These are phyloP conservation scores for Plecturocebus donacophilus DNA, from an alignment of 2,113 vertebrate species.

Conservation along the genomic window DNA sequence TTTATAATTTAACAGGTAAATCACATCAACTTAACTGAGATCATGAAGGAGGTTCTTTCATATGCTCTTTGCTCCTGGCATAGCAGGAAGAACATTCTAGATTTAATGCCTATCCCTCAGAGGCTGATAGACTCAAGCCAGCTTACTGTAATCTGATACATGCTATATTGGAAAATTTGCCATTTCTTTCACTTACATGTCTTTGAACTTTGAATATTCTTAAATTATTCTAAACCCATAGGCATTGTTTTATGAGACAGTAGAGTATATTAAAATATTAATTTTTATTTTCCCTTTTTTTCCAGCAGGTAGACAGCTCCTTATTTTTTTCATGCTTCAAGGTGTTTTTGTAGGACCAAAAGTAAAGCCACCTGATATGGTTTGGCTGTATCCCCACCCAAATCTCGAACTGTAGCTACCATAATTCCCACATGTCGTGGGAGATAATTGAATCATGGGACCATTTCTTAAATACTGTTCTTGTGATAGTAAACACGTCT, in stretches of 20 bases:
- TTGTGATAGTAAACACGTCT: no score
- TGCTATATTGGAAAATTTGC: background rate
- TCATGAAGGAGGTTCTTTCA: background rate
- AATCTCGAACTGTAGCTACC: no score
- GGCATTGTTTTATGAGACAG: background rate
- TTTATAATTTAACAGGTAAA: background rate
- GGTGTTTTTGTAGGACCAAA: background rate
- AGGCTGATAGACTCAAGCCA: background rate
- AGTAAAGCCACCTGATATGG: background rate
- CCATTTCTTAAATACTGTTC: no score
- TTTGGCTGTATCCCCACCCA: no score
- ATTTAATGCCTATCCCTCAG: background rate
- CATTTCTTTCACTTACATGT: background rate
- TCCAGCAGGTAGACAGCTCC: background rate
- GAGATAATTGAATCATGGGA: no score
- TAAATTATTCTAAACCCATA: background rate
- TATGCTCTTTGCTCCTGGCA: background rate
- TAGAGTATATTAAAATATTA: background rate
- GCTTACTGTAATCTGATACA: background rate
- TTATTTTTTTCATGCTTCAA: background rate
- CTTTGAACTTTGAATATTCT: background rate
- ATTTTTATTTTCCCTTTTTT: slow-evolving; percentile 11
- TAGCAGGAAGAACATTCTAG: background rate
- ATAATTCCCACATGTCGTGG: no score
- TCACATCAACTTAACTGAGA: background rate